Percentiles rank a stretch among this genome's conserved stretches.
These are phyloP conservation scores for Steatornis caripensis DNA, from an alignment of 2,113 vertebrate species.

Conservation along the genomic window DNA sequence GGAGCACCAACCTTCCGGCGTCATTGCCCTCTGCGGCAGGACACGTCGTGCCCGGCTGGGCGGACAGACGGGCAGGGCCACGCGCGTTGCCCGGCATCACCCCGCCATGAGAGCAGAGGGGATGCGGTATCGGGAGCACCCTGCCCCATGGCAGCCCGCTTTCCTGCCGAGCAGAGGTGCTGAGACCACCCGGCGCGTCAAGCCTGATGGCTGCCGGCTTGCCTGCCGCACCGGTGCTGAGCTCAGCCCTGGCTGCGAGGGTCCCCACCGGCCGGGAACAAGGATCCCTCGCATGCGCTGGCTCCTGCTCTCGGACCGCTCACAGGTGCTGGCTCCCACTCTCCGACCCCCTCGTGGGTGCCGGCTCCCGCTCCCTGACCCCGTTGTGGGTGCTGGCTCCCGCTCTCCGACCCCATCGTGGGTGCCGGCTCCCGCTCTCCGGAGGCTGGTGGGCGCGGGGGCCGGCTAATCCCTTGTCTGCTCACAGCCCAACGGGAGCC, in stretches of 20 bases:
- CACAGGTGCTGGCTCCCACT: neutral
- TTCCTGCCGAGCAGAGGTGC: neutral
- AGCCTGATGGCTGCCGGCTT: neutral
- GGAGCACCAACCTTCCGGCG: neutral
- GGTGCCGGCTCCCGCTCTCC: neutral
- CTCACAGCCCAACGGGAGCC: neutral
- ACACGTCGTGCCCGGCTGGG: rapidly evolving
- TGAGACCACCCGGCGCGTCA: neutral
- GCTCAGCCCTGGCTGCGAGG: neutral
- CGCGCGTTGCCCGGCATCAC: rapidly evolving
- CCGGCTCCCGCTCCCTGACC: too few relatives aligned
- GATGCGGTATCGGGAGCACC: neutral
- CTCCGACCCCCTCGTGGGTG: neutral
- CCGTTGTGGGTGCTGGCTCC: too few relatives aligned
- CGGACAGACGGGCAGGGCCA: neutral
- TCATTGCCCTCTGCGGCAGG: neutral
- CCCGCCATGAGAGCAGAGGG: neutral
- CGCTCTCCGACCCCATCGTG: too few relatives aligned
- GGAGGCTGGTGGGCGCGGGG: neutral
- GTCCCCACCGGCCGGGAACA: rapidly evolving
- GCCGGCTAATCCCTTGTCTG: neutral
- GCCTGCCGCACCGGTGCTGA: too few relatives aligned
- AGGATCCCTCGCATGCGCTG: rapidly evolving
- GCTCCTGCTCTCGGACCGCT: too few relatives aligned
- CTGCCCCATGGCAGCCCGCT: rapidly evolving